A percentile compares a stretch with the other conserved stretches of the same genome.
phyloP scores from a whole-genome alignment of 2,888 invertebrate species.

The Drosophila acutilabella region DNA sequence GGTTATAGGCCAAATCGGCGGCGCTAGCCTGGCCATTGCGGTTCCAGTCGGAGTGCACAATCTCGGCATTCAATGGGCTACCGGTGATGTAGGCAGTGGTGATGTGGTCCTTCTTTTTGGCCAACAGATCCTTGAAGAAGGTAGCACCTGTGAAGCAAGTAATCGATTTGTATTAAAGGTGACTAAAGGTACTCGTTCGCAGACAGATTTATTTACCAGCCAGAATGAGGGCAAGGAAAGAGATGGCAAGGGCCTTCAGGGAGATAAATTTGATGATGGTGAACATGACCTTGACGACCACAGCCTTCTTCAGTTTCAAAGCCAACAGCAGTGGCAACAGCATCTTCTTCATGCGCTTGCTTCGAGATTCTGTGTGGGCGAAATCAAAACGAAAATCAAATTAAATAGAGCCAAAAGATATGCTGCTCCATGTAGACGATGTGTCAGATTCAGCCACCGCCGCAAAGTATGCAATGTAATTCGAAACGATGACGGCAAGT shows the following conservation, averaged over 20 bases:
- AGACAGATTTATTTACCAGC: constrained; percentile 85
- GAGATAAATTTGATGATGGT: constrained; percentile 88
- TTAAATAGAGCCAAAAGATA: constrained; percentile 45
- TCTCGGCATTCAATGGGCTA: constrained; percentile 85
- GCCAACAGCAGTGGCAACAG: constrained; percentile 88
- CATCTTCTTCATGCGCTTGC: constrained; percentile 87
- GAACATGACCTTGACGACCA: constrained; percentile 87
- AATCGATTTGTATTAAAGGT: not conserved
- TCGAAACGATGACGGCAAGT: not conserved
- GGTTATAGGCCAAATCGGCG: constrained; percentile 84
- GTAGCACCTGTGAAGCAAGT: constrained; percentile 78
- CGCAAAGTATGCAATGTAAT: constrained; percentile 49
- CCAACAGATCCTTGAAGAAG: constrained; percentile 85
- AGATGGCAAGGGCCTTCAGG: constrained; percentile 88
- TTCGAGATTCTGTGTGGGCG: constrained; percentile 86
- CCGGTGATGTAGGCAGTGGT: constrained; percentile 85
- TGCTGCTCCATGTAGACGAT: constrained; percentile 9
- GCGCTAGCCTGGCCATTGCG: constrained; percentile 84
- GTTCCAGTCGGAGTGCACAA: constrained; percentile 85
- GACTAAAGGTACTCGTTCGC: not conserved
- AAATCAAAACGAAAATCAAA: constrained; percentile 11
- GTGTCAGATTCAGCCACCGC: constrained; percentile 1
- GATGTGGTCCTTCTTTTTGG: constrained; percentile 85
- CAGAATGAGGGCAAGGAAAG: constrained; percentile 87
- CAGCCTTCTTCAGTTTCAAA: constrained; percentile 87